Evolutionary conservation across 1,140 invertebrate species (phyloP).

Genomic region (Drosophila arawakana): DNA sequence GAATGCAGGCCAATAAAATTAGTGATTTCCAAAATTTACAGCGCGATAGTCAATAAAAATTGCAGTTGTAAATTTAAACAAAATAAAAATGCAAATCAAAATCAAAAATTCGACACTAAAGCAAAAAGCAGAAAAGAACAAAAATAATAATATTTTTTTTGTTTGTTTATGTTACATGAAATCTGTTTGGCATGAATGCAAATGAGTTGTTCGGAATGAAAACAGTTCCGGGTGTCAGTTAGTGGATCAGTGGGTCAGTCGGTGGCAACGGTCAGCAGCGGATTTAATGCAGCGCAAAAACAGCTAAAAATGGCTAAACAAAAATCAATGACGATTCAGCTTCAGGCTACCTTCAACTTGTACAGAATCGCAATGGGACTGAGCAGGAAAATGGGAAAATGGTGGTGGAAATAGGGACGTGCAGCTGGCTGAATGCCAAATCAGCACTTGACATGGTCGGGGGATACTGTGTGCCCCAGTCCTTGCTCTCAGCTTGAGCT

Average conservation of each 20-base stretch:
- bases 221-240: slow-evolving; percentile 26
- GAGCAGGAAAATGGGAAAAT: neutral
- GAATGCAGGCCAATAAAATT: slow-evolving; percentile 15
- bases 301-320: slow-evolving; percentile 25
- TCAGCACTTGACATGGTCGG: slow-evolving; percentile 62
- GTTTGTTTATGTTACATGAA: slow-evolving; percentile 54
- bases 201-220: slow-evolving; percentile 33
- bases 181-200: slow-evolving; percentile 49
- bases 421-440: slow-evolving; percentile 68
- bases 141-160: neutral
- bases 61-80: slow-evolving; percentile 47
- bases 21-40: slow-evolving; percentile 18
- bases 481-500: slow-evolving; percentile 32
- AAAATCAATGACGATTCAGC: slow-evolving; percentile 49
- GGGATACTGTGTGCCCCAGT: slow-evolving; percentile 48
- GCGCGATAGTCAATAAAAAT: slow-evolving; percentile 48
- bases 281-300: slow-evolving; percentile 9
- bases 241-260: slow-evolving; percentile 17
- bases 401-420: neutral
- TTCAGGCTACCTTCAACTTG: slow-evolving; percentile 52
- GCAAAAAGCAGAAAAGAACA: slow-evolving; percentile 12
- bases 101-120: slow-evolving; percentile 53
- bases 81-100: slow-evolving; percentile 32
- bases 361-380: slow-evolving; percentile 7
- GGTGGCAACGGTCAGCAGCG: slow-evolving; percentile 10